Evolutionary conservation across 2,797 vertebrate species (phyloP), one percentile per base, ranked within the genome.

Genomic region (Sitta carolinensis): DNA sequence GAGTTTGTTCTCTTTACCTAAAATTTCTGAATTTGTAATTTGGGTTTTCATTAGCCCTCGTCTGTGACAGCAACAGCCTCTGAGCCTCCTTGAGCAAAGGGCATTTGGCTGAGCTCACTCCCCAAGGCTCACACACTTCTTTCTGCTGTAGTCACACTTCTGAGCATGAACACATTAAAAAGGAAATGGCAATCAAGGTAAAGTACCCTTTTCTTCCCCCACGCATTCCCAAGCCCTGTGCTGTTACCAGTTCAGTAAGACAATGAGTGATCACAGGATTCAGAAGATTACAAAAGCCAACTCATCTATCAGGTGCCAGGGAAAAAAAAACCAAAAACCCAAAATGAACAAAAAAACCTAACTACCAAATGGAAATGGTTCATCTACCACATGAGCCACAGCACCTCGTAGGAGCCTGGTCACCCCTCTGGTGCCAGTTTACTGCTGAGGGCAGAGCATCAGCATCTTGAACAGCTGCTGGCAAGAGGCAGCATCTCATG

Each of bases 331-430:
- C 13, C 40, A 40, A 40, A 23, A 21, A 47, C 18, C 20, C 20
- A 45, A 45, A 8, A 20, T 36, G 36, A 45, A 17, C 6, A 7
- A 21, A 27, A 9, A 14, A 9, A 11, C 40, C 40, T 45, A 22
- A 8, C 10, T 16, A 45, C 26, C 17, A 11, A 29, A 34, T 50
- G 26, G 58, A 36, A 69, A 51, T 20, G n/a, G 36, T 64, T 80
- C 3, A 30, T 66, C 40, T 51, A 42, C 54, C 36, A 5, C 4
- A 0, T 47, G 51, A 90, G 50, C 69, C 66, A 23, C 34, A 50
- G 62, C 42, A 32, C 4, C 5, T 5, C 0, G 0, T 3, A 47
- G n/a, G 6, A 64, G 13, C 27, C 58, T 69, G 38, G 30, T 73
- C 47, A 23, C 18, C n/a, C 30, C 40, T 58, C 52, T n/a, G 32